A percentile compares a stretch with the other conserved stretches of the same genome.
Conservation (phyloP, 2,113 vertebrate species). For the Tricholaema leucomelas region DNA sequence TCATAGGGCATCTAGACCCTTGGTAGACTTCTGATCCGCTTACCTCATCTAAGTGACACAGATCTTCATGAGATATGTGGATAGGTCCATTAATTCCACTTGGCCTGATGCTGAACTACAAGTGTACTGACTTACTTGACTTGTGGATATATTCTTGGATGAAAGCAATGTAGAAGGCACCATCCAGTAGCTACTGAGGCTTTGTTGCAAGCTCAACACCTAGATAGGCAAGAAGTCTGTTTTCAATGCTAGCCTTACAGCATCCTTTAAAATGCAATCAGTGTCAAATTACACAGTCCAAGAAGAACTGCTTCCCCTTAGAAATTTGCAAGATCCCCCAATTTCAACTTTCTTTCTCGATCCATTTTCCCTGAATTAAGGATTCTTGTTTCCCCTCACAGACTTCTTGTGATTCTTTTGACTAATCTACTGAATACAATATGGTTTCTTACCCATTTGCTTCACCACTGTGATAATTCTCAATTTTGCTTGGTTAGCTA, state of each 20-base stretch:
- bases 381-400: not conserved
- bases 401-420: not conserved
- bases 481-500: not conserved
- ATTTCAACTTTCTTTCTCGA: not conserved
- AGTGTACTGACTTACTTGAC: not conserved
- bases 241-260: not conserved
- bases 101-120: not conserved
- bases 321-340: not conserved
- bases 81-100: not conserved
- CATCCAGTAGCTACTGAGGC: not conserved
- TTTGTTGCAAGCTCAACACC: not conserved
- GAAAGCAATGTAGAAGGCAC: not conserved
- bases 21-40: not conserved
- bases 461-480: not conserved
- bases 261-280: not conserved
- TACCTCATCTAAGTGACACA: not conserved
- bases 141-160: not conserved
- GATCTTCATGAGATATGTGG: not conserved
- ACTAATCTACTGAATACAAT: not conserved
- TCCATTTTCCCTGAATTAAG: not conserved
- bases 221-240: not conserved
- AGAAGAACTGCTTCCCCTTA: not conserved
- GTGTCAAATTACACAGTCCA: not conserved
- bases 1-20: not conserved
- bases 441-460: not conserved